Conservation (phyloP, 2,113 vertebrate species). For the Passer montanus region DNA sequence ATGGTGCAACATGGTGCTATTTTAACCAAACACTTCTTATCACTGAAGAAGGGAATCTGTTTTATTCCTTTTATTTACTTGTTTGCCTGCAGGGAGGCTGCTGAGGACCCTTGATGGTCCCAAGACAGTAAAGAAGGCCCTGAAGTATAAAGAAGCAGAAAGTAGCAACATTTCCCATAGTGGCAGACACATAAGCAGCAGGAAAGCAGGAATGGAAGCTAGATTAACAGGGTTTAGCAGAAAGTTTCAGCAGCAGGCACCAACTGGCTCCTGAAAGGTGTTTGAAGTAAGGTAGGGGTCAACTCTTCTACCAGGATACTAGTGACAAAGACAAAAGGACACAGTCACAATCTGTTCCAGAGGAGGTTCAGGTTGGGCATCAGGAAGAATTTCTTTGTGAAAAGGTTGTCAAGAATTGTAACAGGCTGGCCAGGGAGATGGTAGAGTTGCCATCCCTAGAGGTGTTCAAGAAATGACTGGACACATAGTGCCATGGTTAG, state of each 20-base stretch:
- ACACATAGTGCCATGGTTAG: not conserved
- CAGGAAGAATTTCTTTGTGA: not conserved
- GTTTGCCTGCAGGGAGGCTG: not conserved
- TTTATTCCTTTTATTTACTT: not conserved
- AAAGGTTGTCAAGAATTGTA: not conserved
- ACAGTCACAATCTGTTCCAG: not conserved
- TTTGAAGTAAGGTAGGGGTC: not conserved
- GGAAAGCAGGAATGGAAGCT: not conserved
- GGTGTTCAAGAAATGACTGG: not conserved
- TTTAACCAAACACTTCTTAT: not conserved
- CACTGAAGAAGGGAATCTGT: accelerated
- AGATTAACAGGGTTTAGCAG: not conserved
- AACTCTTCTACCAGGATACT: not conserved
- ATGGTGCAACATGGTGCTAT: not conserved
- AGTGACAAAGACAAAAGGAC: not conserved
- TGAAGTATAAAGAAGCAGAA: not conserved
- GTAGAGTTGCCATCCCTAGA: not conserved
- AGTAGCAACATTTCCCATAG: not conserved
- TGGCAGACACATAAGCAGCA: not conserved
- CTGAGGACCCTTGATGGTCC: not conserved
- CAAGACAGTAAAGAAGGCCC: not conserved
- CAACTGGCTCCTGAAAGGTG: not conserved
- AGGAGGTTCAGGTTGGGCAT: not conserved
- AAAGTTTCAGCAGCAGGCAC: not conserved
- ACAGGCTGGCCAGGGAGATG: not conserved